Evolutionary conservation across 1,140 invertebrate species (phyloP).

Genomic region (Zaprionus gabonicus): DNA sequence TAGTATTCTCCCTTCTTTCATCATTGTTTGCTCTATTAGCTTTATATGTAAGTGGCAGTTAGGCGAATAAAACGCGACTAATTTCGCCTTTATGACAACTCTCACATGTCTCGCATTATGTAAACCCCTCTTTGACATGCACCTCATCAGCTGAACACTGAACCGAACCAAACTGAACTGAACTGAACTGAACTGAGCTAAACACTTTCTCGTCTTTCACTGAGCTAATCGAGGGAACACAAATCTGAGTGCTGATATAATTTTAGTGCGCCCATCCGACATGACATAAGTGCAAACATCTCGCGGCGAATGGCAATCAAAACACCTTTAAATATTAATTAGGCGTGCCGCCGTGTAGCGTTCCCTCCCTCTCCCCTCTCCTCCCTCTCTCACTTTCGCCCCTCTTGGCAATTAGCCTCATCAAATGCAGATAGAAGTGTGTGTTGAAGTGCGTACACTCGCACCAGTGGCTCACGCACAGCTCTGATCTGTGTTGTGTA

Average conservation of each 20-base stretch:
- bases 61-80: slow-evolving; percentile 53
- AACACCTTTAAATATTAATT: slow-evolving; percentile 80
- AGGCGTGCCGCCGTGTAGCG: slow-evolving; percentile 34
- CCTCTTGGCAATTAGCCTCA: slow-evolving; percentile 6
- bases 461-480: slow-evolving; percentile 23
- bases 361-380: slow-evolving; percentile 7
- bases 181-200: background rate
- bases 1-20: slow-evolving; percentile 10
- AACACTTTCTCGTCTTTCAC: slow-evolving; percentile 53
- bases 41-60: slow-evolving; percentile 58
- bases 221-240: background rate
- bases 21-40: slow-evolving; percentile 5
- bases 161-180: background rate
- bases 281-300: slow-evolving; percentile 65
- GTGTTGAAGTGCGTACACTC: slow-evolving; percentile 76
- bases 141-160: slow-evolving; percentile 32
- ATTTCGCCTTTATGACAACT: slow-evolving; percentile 29
- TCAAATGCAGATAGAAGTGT: slow-evolving; percentile 50
- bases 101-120: slow-evolving; percentile 49
- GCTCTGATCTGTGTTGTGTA: slow-evolving; percentile 16
- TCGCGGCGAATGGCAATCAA: slow-evolving; percentile 38
- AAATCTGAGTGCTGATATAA: slow-evolving; percentile 37
- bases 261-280: slow-evolving; percentile 27
- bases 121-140: slow-evolving; percentile 53
- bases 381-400: slow-evolving; percentile 18